Evolutionary conservation across 1,140 invertebrate species (phyloP).

Genomic region (Bombyx mandarina): DNA sequence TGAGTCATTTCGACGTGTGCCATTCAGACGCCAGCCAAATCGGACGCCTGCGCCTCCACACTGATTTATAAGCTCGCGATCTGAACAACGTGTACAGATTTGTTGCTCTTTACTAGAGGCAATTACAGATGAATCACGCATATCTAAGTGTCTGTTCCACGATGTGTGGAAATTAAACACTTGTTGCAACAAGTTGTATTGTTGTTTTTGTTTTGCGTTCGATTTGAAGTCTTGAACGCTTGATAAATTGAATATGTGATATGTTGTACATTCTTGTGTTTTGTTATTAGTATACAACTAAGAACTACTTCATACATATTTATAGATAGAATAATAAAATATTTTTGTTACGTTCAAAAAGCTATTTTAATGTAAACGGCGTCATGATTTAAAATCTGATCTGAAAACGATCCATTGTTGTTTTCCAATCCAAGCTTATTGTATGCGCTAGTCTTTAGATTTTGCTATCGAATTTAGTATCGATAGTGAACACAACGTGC

Average conservation of each 20-base stretch:
- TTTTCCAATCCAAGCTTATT: too few species aligned
- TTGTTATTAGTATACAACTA: too few species aligned
- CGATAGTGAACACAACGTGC: conserved; percentile 4
- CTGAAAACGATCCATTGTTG: too few species aligned
- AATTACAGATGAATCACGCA: conserved; percentile 6
- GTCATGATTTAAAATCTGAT: too few species aligned
- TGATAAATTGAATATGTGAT: too few species aligned
- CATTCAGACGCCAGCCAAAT: conserved; percentile 19
- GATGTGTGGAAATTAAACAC: not conserved
- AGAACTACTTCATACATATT: too few species aligned
- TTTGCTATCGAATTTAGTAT: not conserved
- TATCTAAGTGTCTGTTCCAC: not conserved
- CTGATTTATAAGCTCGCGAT: conserved; percentile 28
- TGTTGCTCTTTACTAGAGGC: conserved; percentile 12
- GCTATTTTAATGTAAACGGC: too few species aligned
- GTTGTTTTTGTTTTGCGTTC: too few species aligned
- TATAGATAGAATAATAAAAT: too few species aligned
- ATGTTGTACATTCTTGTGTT: too few species aligned
- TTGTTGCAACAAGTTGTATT: not conserved
- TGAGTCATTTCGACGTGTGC: conserved; percentile 32
- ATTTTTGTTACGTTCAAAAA: too few species aligned
- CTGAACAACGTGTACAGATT: conserved; percentile 8
- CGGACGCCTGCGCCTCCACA: conserved; percentile 15
- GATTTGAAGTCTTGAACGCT: too few species aligned
- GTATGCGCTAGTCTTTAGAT: not conserved